phyloP scores from a whole-genome alignment of 2,888 invertebrate species.

The Sphinx pinastri region DNA sequence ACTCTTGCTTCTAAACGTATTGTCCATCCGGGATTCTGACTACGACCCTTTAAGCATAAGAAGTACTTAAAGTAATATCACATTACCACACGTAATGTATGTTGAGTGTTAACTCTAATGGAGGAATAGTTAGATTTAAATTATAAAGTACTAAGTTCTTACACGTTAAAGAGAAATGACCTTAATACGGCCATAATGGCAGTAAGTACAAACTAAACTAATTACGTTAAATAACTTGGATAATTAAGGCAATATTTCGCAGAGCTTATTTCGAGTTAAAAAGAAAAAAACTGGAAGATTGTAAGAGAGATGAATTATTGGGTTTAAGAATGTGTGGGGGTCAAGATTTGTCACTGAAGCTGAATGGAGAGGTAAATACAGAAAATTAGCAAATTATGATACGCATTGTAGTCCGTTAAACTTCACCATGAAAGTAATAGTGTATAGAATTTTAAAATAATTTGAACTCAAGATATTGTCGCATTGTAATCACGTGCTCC shows the following conservation, averaged over 20 bases:
- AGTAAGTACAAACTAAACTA: background rate
- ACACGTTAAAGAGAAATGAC: background rate
- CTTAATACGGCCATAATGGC: background rate
- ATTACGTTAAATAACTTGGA: background rate
- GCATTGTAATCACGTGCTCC: too few species aligned
- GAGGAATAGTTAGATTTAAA: background rate
- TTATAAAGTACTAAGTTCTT: background rate
- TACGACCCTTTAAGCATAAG: background rate
- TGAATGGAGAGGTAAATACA: constrained; percentile 48
- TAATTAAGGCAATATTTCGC: constrained; percentile 31
- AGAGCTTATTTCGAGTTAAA: constrained; percentile 65
- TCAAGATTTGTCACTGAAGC: constrained; percentile 34
- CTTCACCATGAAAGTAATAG: background rate
- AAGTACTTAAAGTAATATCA: background rate
- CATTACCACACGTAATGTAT: constrained; percentile 5
- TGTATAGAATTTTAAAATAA: too few species aligned
- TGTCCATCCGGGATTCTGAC: too few species aligned
- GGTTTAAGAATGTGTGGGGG: constrained; percentile 48
- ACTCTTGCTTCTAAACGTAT: too few species aligned
- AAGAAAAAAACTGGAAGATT: constrained; percentile 51
- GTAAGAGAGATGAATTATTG: constrained; percentile 54
- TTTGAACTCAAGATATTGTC: too few species aligned
- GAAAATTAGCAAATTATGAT: background rate
- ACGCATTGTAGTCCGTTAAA: too few species aligned
- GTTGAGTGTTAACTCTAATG: background rate